These are phyloP conservation scores for Pantala flavescens DNA, from an alignment of 1,140 invertebrate genomes.

Conservation along the genomic window DNA sequence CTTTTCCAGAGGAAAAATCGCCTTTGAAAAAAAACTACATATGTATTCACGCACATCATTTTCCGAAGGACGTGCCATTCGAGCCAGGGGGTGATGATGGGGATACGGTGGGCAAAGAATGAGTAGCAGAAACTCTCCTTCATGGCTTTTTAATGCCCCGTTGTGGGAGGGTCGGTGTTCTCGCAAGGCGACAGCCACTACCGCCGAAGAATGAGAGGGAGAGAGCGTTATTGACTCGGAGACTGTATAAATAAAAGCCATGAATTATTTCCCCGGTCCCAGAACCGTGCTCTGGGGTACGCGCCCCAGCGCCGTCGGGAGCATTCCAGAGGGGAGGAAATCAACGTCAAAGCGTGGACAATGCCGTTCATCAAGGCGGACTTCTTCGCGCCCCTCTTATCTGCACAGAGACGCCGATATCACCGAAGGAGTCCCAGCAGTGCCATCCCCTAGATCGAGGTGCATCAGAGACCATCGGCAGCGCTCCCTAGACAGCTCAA, in stretches of 20 bases:
- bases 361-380: background rate
- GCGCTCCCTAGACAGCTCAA: background rate
- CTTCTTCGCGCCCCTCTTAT: background rate
- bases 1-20: too few species aligned
- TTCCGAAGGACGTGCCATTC: background rate
- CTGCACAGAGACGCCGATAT: background rate
- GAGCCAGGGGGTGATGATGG: background rate
- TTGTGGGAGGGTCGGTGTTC: background rate
- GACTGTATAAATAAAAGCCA: conserved; percentile 10
- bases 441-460: background rate
- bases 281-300: background rate
- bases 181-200: background rate
- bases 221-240: conserved; percentile 2
- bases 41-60: too few species aligned
- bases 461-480: background rate
- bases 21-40: too few species aligned
- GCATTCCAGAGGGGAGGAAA: background rate
- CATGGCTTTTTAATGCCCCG: background rate
- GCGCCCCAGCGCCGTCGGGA: background rate
- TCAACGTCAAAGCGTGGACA: conserved; percentile 4
- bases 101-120: background rate
- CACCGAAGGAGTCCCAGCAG: background rate
- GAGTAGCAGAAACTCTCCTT: background rate
- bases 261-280: background rate
- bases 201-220: background rate